These are phyloP conservation scores for Dendrolimus punctatus DNA, from an alignment of 1,140 invertebrate genomes.

Conservation along the genomic window DNA sequence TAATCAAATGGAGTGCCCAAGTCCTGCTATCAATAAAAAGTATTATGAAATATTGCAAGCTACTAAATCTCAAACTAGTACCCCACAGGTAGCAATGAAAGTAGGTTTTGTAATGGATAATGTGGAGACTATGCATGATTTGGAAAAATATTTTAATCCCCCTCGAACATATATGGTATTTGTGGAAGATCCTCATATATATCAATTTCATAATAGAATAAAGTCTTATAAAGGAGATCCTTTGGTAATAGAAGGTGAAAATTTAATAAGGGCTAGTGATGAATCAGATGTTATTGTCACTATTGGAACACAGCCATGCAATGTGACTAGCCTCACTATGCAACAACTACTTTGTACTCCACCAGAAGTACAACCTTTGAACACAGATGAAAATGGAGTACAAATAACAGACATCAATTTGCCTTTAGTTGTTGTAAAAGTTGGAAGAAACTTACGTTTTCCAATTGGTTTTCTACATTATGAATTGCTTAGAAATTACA, in stretches of 20 bases:
- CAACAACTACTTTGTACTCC: conserved; percentile 93
- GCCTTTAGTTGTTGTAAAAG: conserved; percentile 90
- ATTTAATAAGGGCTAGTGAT: conserved; percentile 92
- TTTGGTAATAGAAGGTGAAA: conserved; percentile 95
- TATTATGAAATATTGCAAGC: conserved; percentile 68
- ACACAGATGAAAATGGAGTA: conserved; percentile 89
- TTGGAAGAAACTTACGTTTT: conserved; percentile 89
- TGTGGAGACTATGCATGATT: conserved; percentile 89
- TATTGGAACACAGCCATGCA: conserved; percentile 90
- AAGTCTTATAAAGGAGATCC: conserved; percentile 96
- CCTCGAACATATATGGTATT: conserved; percentile 87
- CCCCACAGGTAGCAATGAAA: conserved; percentile 76
- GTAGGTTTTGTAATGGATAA: conserved; percentile 97
- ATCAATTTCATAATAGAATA: conserved; percentile 86
- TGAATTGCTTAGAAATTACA: conserved; percentile 87
- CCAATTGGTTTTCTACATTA: conserved; percentile 92
- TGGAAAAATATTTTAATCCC: conserved; percentile 89
- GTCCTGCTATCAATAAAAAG: conserved; percentile 84
- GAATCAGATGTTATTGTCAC: conserved; percentile 95
- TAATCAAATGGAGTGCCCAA: conserved; percentile 95
- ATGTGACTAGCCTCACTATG: conserved; percentile 92
- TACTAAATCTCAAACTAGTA: conserved; percentile 63
- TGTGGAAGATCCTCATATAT: conserved; percentile 93
- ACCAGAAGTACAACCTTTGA: conserved; percentile 86
- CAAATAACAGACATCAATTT: conserved; percentile 80